Conservation (phyloP, 2,113 vertebrate species). For the Coptodon bakossiorum region DNA sequence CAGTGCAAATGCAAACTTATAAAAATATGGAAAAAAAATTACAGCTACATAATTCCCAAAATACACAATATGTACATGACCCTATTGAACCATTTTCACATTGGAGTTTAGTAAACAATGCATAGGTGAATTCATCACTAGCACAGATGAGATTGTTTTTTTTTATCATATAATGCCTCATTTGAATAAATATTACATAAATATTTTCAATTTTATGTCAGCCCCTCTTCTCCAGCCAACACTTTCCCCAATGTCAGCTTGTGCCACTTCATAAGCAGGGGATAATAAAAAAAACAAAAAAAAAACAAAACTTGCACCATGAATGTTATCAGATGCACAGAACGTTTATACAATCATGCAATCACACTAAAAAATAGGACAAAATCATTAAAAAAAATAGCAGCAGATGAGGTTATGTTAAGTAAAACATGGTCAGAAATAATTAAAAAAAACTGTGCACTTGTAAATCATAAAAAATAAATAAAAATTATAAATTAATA, state of each 20-base stretch:
- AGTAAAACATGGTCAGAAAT: neutral
- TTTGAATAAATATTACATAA: slow-evolving; percentile 63
- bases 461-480: neutral
- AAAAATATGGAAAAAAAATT: slow-evolving; percentile 41
- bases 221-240: neutral
- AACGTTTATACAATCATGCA: neutral
- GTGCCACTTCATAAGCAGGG: neutral
- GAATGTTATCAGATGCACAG: neutral
- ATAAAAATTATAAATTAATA: neutral
- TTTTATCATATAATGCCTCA: slow-evolving; percentile 45
- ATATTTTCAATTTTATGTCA: slow-evolving; percentile 40
- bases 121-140: slow-evolving; percentile 67
- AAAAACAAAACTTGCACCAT: neutral
- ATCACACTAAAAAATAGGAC: neutral
- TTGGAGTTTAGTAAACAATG: slow-evolving; percentile 62
- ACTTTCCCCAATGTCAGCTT: neutral
- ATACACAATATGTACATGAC: slow-evolving; percentile 57
- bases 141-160: slow-evolving; percentile 44
- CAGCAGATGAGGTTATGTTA: slow-evolving; percentile 34
- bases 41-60: slow-evolving; percentile 40
- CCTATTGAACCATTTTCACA: slow-evolving; percentile 54
- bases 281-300: neutral
- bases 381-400: slow-evolving; percentile 6
- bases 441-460: slow-evolving; percentile 16
- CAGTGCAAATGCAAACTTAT: slow-evolving; percentile 48